Percentiles rank a stretch among this genome's conserved stretches.
These are phyloP conservation scores for Xiphophorus birchmanni DNA, from an alignment of 2,797 vertebrate species.

Conservation along the genomic window DNA sequence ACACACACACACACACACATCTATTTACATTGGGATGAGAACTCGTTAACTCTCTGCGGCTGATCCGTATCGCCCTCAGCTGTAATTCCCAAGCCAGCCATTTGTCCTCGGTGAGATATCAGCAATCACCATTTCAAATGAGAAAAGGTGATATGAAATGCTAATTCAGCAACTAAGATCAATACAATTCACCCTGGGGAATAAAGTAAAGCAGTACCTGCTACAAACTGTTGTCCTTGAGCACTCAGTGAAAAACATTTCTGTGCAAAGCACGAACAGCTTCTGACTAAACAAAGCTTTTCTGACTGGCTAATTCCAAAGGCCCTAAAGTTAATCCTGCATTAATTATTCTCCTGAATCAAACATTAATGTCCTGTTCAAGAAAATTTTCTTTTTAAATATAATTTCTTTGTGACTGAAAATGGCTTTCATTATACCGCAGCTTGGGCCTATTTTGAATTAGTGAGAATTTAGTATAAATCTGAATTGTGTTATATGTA, in stretches of 20 bases:
- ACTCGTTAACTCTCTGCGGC: constrained; percentile 73
- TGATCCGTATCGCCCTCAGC: constrained; percentile 75
- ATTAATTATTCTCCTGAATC: not conserved
- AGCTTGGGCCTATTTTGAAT: not conserved
- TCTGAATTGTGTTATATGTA: not conserved
- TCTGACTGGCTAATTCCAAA: constrained; percentile 4
- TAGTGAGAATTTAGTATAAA: not conserved
- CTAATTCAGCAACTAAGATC: constrained; percentile 76
- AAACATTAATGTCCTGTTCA: not conserved
- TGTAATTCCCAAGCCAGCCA: constrained; percentile 66
- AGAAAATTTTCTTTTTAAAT: not conserved
- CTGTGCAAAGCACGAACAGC: constrained; percentile 4
- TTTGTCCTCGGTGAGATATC: constrained; percentile 74
- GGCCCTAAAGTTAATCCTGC: not conserved
- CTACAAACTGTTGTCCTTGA: constrained; percentile 54
- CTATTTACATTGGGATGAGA: constrained; percentile 79
- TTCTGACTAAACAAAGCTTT: not conserved
- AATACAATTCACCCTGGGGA: constrained; percentile 63
- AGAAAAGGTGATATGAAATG: constrained; percentile 78
- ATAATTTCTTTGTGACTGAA: not conserved
- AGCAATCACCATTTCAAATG: constrained; percentile 79
- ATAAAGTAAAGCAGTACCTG: constrained; percentile 31
- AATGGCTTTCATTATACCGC: not conserved
- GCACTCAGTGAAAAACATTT: constrained; percentile 20
- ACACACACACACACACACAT: constrained; percentile 48